Evolutionary conservation across 2,113 vertebrate species (phyloP), one percentile per base, ranked within the genome.

Genomic region (Ophthalmolycus amberensis): DNA sequence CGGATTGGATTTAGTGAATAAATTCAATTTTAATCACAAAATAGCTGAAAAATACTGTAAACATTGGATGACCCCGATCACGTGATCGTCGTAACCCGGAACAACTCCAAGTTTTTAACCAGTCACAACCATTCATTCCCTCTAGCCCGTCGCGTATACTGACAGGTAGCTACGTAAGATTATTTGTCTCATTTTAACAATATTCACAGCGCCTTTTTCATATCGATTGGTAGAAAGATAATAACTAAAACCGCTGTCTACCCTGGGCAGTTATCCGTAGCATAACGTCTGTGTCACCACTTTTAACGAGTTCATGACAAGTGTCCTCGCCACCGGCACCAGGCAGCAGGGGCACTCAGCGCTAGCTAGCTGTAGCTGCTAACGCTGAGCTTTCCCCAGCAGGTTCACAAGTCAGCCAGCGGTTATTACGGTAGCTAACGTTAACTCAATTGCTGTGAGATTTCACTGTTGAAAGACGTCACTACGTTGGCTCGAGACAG

Each of bases 81-180:
- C 9, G 85, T 94, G 90, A 89, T 10, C 1, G 0, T 2, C 1
- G 8, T 92, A 92, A 94, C 93, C 93, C 93, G 94, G 94, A 95
- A 95, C 2, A 40, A 88, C 58, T 92, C 69, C 32, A 22, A 34
- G 62, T 92, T 90, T 92, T 82, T 66, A 88, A 79, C 88, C 89
- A 91, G 73, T 92, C 88, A 87, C 78, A 93, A 85, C 84, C 91
- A 93, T 94, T 94, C 91, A 92, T 92, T 94, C 84, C 75, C 76
- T 71, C 20, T 3, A 80, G 79, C 77, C 85, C 76, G 52, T 86
- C 76, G 82, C 75, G 71, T 70, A 90, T 77, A 93, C 85, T 94
- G 93, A 91, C 93, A 94, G 94, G 94, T 95, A 93, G 71, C 73
- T 66, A 58, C 73, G 80, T 48, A 65, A 38, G 42, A 60, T 32